Evolutionary conservation across 2,888 invertebrate genomes (phyloP).

Genomic region (Leucophenga montana): DNA sequence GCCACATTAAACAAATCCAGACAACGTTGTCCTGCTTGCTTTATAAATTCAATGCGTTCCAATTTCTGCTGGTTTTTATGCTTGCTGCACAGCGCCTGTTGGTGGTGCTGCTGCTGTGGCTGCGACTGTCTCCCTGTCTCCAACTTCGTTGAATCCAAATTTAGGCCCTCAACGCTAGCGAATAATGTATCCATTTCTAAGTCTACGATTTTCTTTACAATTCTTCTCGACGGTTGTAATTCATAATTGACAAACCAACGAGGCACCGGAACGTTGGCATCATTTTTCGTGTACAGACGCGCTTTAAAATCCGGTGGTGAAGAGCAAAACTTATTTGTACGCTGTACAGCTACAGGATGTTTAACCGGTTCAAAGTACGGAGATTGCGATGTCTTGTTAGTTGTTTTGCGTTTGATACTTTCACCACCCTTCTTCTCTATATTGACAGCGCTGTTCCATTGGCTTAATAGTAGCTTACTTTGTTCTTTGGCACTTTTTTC

Average conservation of each 20-base stretch:
- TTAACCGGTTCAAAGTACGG: background rate
- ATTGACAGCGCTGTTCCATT: background rate
- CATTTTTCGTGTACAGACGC: background rate
- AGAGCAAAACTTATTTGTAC: background rate
- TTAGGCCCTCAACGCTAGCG: background rate
- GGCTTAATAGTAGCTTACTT: background rate
- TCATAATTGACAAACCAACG: constrained; percentile 2
- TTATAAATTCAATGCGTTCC: too few relatives aligned
- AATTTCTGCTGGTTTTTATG: too few relatives aligned
- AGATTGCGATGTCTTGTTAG: background rate
- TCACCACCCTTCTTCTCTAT: too few relatives aligned
- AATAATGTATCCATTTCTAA: background rate
- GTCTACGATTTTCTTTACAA: background rate
- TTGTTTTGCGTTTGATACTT: background rate
- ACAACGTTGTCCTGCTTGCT: too few relatives aligned
- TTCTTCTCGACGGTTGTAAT: background rate
- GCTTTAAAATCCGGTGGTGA: background rate
- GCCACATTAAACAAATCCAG: too few relatives aligned
- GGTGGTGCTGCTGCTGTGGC: too few relatives aligned
- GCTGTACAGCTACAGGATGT: background rate
- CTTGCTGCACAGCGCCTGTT: too few relatives aligned
- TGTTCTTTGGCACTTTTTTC: background rate
- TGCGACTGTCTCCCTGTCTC: too few relatives aligned
- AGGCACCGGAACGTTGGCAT: background rate
- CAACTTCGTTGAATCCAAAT: too few relatives aligned